Percentiles rank a stretch among this genome's conserved stretches.
Evolutionary conservation across 2,888 invertebrate species (phyloP).

Genomic region (Oegoconia quadripuncta): DNA sequence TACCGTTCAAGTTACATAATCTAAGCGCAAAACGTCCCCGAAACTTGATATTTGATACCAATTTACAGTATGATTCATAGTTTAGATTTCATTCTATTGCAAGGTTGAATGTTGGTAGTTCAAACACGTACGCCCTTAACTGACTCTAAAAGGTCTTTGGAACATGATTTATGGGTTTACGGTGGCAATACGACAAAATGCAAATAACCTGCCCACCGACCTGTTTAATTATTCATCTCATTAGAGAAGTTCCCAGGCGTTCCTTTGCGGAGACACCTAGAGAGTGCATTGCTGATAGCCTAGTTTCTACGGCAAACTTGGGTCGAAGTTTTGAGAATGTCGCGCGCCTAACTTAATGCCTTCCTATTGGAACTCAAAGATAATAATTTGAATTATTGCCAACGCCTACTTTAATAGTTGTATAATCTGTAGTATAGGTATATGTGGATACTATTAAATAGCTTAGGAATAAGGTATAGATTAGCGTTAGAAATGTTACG

Average conservation of each 20-base stretch:
- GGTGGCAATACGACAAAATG: conserved; percentile 18
- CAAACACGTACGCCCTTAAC: too few relatives aligned
- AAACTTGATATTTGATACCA: too few relatives aligned
- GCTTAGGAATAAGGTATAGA: too few relatives aligned
- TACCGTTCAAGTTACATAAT: too few relatives aligned
- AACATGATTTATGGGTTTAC: conserved; percentile 1
- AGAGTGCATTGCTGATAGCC: conserved; percentile 59
- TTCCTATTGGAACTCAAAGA: conserved; percentile 44
- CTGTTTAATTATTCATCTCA: conserved; percentile 75
- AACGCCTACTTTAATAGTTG: neutral
- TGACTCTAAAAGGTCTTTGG: neutral
- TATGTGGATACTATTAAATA: too few relatives aligned
- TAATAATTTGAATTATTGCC: conserved; percentile 16
- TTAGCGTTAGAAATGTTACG: too few relatives aligned
- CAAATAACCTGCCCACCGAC: conserved; percentile 32
- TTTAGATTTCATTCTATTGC: too few relatives aligned
- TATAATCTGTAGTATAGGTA: neutral
- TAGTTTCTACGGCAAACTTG: conserved; percentile 50
- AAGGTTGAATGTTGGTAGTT: too few relatives aligned
- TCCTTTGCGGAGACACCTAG: conserved; percentile 49
- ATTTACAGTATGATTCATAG: too few relatives aligned
- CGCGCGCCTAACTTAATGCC: conserved; percentile 42
- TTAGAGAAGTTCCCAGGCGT: conserved; percentile 65
- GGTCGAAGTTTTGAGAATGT: conserved; percentile 52
- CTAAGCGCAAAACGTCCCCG: too few relatives aligned